phyloP scores from a whole-genome alignment of 2,797 vertebrate genomes.

The Harpagifer antarcticus region DNA sequence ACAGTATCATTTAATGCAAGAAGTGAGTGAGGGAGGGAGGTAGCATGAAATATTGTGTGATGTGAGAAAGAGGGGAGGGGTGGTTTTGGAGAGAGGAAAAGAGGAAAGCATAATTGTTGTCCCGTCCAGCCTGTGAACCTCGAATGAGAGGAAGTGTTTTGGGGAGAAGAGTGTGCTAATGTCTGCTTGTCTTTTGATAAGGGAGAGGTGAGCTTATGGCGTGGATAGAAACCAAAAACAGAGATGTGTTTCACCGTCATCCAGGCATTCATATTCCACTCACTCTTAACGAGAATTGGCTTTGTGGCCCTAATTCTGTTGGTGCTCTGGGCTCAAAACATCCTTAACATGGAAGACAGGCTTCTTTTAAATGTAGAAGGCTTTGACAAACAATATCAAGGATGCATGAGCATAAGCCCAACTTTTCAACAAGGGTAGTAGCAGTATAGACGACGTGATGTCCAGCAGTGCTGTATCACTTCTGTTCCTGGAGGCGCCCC shows the following conservation, averaged over 20 bases:
- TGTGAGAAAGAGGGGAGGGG: constrained; percentile 56
- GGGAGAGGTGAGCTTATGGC: constrained; percentile 49
- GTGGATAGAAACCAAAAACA: constrained; percentile 17
- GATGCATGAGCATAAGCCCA: constrained; percentile 4
- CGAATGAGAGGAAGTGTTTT: constrained; percentile 50
- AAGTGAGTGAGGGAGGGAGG: constrained; percentile 67
- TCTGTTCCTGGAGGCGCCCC: constrained; percentile 36
- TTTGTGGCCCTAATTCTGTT: constrained; percentile 66
- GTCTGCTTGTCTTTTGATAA: constrained; percentile 64
- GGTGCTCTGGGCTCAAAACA: constrained; percentile 56
- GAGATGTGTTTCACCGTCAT: constrained; percentile 44
- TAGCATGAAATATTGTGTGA: constrained; percentile 73
- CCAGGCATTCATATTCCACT: constrained; percentile 64
- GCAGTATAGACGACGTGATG: neutral
- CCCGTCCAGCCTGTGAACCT: constrained; percentile 66
- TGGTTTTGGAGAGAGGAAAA: constrained; percentile 50
- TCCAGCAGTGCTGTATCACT: constrained; percentile 32
- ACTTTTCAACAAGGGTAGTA: constrained; percentile 5
- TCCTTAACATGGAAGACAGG: constrained; percentile 44
- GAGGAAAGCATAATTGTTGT: constrained; percentile 31
- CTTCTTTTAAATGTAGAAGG: constrained; percentile 53
- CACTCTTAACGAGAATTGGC: constrained; percentile 44
- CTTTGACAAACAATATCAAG: constrained; percentile 62
- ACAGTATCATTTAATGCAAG: constrained; percentile 81
- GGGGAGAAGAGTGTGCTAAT: constrained; percentile 31